Evolutionary conservation across 2,113 vertebrate genomes (phyloP), one percentile per base, ranked within the genome.

Genomic region (Echinops telfairi): DNA sequence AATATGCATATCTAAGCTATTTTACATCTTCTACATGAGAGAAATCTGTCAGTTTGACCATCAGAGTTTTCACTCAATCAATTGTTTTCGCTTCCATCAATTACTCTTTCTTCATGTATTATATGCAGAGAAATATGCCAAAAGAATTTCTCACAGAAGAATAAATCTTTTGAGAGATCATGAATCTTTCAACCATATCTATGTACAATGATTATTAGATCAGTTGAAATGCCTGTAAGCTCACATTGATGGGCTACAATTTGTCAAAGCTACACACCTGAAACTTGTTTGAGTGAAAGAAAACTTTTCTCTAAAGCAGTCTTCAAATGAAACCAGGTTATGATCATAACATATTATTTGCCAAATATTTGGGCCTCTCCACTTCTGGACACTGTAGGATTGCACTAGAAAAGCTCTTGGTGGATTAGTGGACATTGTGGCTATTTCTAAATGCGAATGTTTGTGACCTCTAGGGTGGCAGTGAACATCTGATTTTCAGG

Each of bases 111-210:
- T 94, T 92, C 82, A 81, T 92, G 64, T 82, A 77, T 95, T 95
- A 92, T 92, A 64, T 89, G 78, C 95, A 95, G 68, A 96, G 89
- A 97, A 94, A 95, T 96, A 94, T 96, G 97, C 92, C 97, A 97
- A 95, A 91, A 93, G 73, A 95, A 97, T 97, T 97, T 96, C 92
- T 97, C 94, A 97, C 96, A 97, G 96, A 91, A 97, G 97, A 97
- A 92, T 97, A 96, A 96, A 73, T 92, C 97, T 93, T 97, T 97
- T 96, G 96, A 96, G 86, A 92, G 58, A 95, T 94, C 90, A 86
- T 20, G 53, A 90, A 57, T 75, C 95, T 95, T 96, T 96, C 86
- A 96, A 95, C 93, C 89, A n/a, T 95, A 89, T 85, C 94, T 95
- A 58, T 92, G 70, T 91, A 79, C 64, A 95, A 68, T 97, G 90